Base-by-base conservation (phyloP, 92 coral and sea anemone species). In the Isaurus tuberculatus region DNA sequence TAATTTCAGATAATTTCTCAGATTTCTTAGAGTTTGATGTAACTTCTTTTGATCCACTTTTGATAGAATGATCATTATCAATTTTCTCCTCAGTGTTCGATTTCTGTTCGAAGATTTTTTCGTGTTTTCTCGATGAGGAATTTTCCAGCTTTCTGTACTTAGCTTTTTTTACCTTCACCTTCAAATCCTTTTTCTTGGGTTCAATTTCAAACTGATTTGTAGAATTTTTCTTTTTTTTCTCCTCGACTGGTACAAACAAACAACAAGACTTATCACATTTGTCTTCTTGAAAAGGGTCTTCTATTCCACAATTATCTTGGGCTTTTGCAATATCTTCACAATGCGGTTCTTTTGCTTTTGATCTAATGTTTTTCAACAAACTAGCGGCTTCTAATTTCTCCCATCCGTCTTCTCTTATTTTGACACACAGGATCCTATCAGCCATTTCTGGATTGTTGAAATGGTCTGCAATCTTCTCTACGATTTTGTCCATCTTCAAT, bases 401-500 rank as follows among this genome's bases (percentile, higher is more conserved):
- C 98, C 98, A 94, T 28, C 98, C 98, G 57, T 92, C 90, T 32
- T 65, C 87, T 79, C 98, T 71, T 65, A 94, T 90, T 86, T 91
- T 94, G 14, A 94, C 98, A n/a, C 90, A 86, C 83, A 94, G 83
- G 60, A 91, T 85, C 69, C 98, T 69, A 85, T 94, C 98, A 4
- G 98, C 85, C 98, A 94, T 94, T 83, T 94, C 98, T 11, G 98
- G 91, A 81, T 94, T 94, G 85, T 94, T 91, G 63, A 81, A 94
- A 74, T 94, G 98, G 67, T 94, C 98, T 1, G 95, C 95, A 31
- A 94, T 94, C 70, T 90, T 91, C n/a, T 94, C 95, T 30, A 91
- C 84, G 9, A 94, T 75, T 70, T 73, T 94, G 23, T 89, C 93
- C 82, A 77, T 77, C 15, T 36, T 60, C 32, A 2, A 9, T 40